These are phyloP conservation scores for Oryzias sinensis DNA, from an alignment of 2,797 vertebrate species.

Conservation along the genomic window DNA sequence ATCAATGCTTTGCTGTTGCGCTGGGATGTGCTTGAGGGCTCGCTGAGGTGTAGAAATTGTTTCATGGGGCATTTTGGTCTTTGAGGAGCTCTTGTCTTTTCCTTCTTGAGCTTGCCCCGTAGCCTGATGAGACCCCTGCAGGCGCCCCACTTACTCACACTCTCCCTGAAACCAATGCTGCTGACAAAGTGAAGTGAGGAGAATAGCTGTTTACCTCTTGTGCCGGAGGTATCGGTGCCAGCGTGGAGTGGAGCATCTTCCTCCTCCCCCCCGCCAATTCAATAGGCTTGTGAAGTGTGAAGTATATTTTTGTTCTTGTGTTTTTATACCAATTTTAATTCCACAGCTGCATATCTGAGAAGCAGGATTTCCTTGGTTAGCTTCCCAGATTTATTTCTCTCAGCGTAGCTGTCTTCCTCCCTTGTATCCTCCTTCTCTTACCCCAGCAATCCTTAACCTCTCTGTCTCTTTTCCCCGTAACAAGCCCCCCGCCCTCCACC, in stretches of 20 bases:
- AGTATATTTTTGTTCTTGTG: constrained; percentile 78
- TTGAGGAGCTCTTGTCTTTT: constrained; percentile 60
- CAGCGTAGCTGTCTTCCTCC: constrained; percentile 61
- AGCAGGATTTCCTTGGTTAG: constrained; percentile 84
- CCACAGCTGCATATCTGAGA: constrained; percentile 83
- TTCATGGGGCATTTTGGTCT: constrained; percentile 65
- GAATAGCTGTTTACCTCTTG: constrained; percentile 69
- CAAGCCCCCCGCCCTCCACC: neutral
- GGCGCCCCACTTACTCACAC: constrained; percentile 42
- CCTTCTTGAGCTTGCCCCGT: constrained; percentile 58
- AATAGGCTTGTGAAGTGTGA: constrained; percentile 77
- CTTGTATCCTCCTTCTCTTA: constrained; percentile 54
- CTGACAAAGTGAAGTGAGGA: constrained; percentile 61
- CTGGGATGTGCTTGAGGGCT: constrained; percentile 62
- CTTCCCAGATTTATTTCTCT: constrained; percentile 77
- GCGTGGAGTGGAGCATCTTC: constrained; percentile 57
- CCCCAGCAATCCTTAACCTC: constrained; percentile 12
- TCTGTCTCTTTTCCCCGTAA: constrained; percentile 38
- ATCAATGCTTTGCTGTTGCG: constrained; percentile 68
- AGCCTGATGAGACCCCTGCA: constrained; percentile 65
- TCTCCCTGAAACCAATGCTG: constrained; percentile 42
- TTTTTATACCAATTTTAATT: constrained; percentile 80
- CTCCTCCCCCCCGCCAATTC: constrained; percentile 44
- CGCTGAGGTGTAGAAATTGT: constrained; percentile 73
- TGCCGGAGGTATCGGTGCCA: constrained; percentile 69